phyloP scores from a whole-genome alignment of 2,888 invertebrate genomes.

The Griposia aprilina region DNA sequence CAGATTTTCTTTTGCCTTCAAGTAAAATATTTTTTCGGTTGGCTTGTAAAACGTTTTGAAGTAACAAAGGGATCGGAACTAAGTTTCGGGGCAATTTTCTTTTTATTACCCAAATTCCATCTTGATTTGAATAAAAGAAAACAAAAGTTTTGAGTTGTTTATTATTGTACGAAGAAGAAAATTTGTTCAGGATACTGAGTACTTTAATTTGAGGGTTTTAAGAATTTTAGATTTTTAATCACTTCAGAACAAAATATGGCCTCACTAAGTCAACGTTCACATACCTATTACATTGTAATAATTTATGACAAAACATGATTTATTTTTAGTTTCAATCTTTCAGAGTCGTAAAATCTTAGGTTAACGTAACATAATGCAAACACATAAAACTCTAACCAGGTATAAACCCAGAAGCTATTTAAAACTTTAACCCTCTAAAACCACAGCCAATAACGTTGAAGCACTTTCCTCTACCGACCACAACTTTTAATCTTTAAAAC shows the following conservation, averaged over 20 bases:
- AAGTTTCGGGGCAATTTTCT: constrained; percentile 38
- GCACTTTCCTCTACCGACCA: neutral
- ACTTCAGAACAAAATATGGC: neutral
- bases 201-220: neutral
- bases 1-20: constrained; percentile 26
- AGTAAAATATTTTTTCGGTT: constrained; percentile 56
- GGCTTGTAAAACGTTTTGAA: constrained; percentile 38
- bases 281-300: neutral
- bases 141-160: constrained; percentile 29
- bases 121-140: constrained; percentile 32
- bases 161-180: constrained; percentile 1
- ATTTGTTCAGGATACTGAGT: constrained; percentile 10
- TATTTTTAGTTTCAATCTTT: no score
- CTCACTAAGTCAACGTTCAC: no score
- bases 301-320: neutral
- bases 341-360: neutral
- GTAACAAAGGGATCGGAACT: constrained; percentile 40
- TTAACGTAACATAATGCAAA: neutral
- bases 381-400: neutral
- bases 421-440: constrained; percentile 1
- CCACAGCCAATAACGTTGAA: constrained; percentile 31
- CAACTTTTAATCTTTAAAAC: constrained; percentile 34
- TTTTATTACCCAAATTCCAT: constrained; percentile 27
- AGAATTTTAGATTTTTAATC: neutral
- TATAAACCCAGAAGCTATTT: neutral